phyloP scores from a whole-genome alignment of 2,888 invertebrate genomes.

The Diachrysia chrysitis region DNA sequence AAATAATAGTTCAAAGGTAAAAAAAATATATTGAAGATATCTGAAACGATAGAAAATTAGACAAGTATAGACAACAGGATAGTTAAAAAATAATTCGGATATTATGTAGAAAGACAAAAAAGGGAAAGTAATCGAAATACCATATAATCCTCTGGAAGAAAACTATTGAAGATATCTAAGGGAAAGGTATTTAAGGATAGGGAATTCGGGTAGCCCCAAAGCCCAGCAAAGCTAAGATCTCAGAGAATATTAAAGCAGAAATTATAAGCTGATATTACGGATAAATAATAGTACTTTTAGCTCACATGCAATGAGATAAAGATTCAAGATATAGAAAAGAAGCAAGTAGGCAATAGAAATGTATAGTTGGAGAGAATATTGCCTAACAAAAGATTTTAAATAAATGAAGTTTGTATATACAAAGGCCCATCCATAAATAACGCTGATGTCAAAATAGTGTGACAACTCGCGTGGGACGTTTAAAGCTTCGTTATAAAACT shows the following conservation, averaged over 20 bases:
- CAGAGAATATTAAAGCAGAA: constrained; percentile 60
- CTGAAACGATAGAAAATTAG: not conserved
- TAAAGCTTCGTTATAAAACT: no score
- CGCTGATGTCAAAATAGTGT: no score
- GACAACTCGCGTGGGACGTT: no score
- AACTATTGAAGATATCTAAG: constrained; percentile 40
- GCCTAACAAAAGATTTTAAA: no score
- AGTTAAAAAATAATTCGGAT: not conserved
- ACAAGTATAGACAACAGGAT: not conserved
- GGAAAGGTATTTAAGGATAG: constrained; percentile 40
- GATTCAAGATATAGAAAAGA: not conserved
- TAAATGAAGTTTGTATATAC: no score
- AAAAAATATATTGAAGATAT: not conserved
- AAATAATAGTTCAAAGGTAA: not conserved
- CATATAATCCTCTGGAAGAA: constrained; percentile 13
- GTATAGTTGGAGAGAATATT: no score
- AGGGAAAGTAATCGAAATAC: constrained; percentile 36
- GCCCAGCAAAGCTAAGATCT: constrained; percentile 63
- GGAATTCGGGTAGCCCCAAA: constrained; percentile 59
- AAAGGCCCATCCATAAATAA: no score
- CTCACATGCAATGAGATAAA: constrained; percentile 28
- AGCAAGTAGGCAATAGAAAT: not conserved
- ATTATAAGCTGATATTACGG: constrained; percentile 44
- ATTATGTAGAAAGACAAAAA: not conserved
- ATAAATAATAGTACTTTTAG: constrained; percentile 1